Evolutionary conservation across 2,888 invertebrate species (phyloP).

Genomic region (Hypomecis atomaria): DNA sequence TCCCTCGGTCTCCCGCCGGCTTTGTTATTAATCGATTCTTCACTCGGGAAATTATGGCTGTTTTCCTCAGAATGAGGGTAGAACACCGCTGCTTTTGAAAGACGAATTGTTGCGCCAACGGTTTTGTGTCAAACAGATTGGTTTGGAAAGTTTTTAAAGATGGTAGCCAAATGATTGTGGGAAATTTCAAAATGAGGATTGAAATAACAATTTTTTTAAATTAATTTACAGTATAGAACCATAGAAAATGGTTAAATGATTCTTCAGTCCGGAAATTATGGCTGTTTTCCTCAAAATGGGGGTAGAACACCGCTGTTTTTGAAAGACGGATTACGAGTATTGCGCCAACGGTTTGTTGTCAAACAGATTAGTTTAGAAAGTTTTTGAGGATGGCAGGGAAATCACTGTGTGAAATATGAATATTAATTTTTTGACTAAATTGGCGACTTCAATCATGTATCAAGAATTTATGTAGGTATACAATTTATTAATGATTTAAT

Average conservation of each 20-base stretch:
- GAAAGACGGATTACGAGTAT: conserved; percentile 36
- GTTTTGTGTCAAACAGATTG: conserved; percentile 36
- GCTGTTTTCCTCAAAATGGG: conserved; percentile 29
- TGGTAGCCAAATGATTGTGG: too few species aligned
- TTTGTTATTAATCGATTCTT: conserved; percentile 55
- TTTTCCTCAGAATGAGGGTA: conserved; percentile 30
- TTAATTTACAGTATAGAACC: too few species aligned
- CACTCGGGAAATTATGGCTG: conserved; percentile 41
- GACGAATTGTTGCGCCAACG: conserved; percentile 32
- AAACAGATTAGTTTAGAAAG: conserved; percentile 36
- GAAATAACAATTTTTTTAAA: too few species aligned
- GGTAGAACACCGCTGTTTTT: conserved; percentile 26
- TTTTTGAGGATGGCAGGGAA: too few species aligned
- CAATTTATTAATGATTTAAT: too few species aligned
- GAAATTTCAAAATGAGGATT: too few species aligned
- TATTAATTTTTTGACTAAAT: too few species aligned
- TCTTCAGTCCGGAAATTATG: conserved; percentile 43
- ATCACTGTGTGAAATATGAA: too few species aligned
- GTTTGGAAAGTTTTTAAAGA: conserved; percentile 32
- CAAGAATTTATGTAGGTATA: too few species aligned
- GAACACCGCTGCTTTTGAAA: conserved; percentile 29
- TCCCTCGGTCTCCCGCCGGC: conserved; percentile 49
- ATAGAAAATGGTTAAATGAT: conserved; percentile 46
- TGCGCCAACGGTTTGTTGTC: conserved; percentile 31
- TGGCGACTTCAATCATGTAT: too few species aligned